Base-by-base conservation (phyloP, 2,888 invertebrate genomes). In the Acrocera orbiculus region DNA sequence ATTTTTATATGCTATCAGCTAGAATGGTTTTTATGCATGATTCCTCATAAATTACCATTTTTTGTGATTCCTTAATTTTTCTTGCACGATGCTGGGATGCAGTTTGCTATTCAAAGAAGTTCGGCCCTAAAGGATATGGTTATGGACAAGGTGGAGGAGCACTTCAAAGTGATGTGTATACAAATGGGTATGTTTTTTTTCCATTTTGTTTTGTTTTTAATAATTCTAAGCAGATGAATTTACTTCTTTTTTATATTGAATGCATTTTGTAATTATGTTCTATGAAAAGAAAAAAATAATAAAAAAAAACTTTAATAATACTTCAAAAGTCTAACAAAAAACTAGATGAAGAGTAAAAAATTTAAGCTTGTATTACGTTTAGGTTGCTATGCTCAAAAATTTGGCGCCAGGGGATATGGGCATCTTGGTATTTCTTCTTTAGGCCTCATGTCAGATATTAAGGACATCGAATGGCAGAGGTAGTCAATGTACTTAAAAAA, bases 101-200 rank as follows among this genome's bases (percentile, higher is more conserved):
- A 85, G 83, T 82, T 56, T 95, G 95, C 73, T 93, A 96, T 69
- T 86, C 78, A 59, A 87, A 90, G 73, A 85, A 78, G 70, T 93
- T 86, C 67, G 95, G 95, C 52, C 93, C 93, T 53, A 92, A 86
- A 67, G 89, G 89, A 63, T 92, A 92, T 64, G 93, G 92, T 54
- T 93, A 87, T 64, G 95, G 95, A 53, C 86, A 87, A 67, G 95
- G 96, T 56, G 87, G 83, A 58, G 89, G 89, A 58, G 85, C 85
- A 49, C 70, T 89, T 55, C 86, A 87, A 67, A 82, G 83, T 64
- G 87, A 87, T 67, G 74, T 74, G 65, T 75, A 73, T 65, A 71
- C 76, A 61, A 77, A 77, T 65, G 80, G 81, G 82, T 78, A 73
- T 69, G 75, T 66, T 34, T 30, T 6, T 16, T 39, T 34, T 35